phyloP scores from a whole-genome alignment of 2,888 invertebrate species.

The Brenthis ino region DNA sequence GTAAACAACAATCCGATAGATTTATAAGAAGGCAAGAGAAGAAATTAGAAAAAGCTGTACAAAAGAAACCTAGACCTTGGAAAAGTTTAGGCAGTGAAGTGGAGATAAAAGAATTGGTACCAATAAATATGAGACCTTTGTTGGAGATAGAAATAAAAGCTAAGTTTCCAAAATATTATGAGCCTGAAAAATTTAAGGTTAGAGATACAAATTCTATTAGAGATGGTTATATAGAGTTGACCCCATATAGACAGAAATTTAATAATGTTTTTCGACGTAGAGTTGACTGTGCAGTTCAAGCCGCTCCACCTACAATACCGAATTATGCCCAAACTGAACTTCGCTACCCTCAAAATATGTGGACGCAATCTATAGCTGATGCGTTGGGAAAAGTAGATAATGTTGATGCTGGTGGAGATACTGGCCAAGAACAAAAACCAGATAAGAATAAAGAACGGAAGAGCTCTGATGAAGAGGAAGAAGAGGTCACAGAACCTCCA shows the following conservation, averaged over 20 bases:
- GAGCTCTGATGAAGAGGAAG: conserved; percentile 57
- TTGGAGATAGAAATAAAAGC: conserved; percentile 86
- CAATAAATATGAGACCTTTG: conserved; percentile 80
- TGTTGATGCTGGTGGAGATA: conserved; percentile 58
- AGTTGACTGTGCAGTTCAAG: conserved; percentile 83
- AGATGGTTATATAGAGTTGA: conserved; percentile 87
- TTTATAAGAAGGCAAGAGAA: conserved; percentile 82
- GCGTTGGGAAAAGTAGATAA: conserved; percentile 54
- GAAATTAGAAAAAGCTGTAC: conserved; percentile 80
- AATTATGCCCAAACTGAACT: conserved; percentile 85
- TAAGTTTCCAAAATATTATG: conserved; percentile 79
- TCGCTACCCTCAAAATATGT: conserved; percentile 85
- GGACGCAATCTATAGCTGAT: conserved; percentile 84
- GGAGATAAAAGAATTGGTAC: conserved; percentile 82
- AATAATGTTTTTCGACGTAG: conserved; percentile 81
- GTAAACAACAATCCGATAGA: conserved; percentile 73
- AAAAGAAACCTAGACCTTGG: conserved; percentile 83
- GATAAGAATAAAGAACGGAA: conserved; percentile 42
- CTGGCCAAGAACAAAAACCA: conserved; percentile 41
- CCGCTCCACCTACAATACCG: conserved; percentile 69
- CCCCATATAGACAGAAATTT: conserved; percentile 80
- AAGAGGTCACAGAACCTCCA: conserved; percentile 43
- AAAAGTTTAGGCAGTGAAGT: conserved; percentile 84
- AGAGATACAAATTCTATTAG: conserved; percentile 81
- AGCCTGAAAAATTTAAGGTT: conserved; percentile 73